These are phyloP conservation scores for Drosophila seguyi DNA, from an alignment of 1,140 invertebrate species.

Conservation along the genomic window DNA sequence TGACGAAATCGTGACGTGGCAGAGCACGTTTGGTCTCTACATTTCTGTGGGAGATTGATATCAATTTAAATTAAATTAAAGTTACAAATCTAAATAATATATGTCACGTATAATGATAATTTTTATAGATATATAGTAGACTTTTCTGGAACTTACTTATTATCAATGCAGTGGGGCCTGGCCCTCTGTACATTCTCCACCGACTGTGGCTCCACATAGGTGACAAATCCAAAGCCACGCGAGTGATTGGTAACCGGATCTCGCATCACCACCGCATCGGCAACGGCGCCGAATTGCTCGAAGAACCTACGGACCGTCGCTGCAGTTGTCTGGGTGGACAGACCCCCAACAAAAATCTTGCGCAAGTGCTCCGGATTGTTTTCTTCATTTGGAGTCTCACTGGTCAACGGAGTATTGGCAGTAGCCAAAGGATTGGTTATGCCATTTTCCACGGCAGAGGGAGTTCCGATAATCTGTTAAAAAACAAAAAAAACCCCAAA, in stretches of 20 bases:
- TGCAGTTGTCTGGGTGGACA: constrained; percentile 51
- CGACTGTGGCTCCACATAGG: constrained; percentile 39
- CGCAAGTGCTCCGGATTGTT: constrained; percentile 60
- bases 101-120: not conserved
- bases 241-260: constrained; percentile 66
- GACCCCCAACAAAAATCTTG: constrained; percentile 71
- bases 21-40: constrained; percentile 99
- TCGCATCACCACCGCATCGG: constrained; percentile 70
- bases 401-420: not conserved
- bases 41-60: constrained; percentile 86
- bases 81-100: constrained; percentile 3
- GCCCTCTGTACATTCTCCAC: constrained; percentile 65
- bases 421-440: not conserved
- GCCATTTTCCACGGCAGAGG: not conserved
- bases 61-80: not conserved
- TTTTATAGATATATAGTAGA: not conserved
- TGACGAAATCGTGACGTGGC: constrained; percentile 95
- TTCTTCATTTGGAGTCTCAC: not conserved
- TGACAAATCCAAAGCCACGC: constrained; percentile 70
- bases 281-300: constrained; percentile 50
- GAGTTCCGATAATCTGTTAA: not conserved
- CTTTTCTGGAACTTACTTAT: constrained; percentile 81
- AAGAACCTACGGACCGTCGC: constrained; percentile 53
- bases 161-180: constrained; percentile 60
- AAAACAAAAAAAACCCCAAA: not conserved